Percentiles rank a stretch among this genome's conserved stretches.
These are phyloP conservation scores for Stenodema calcarata DNA, from an alignment of 2,888 invertebrate species.

Conservation along the genomic window DNA sequence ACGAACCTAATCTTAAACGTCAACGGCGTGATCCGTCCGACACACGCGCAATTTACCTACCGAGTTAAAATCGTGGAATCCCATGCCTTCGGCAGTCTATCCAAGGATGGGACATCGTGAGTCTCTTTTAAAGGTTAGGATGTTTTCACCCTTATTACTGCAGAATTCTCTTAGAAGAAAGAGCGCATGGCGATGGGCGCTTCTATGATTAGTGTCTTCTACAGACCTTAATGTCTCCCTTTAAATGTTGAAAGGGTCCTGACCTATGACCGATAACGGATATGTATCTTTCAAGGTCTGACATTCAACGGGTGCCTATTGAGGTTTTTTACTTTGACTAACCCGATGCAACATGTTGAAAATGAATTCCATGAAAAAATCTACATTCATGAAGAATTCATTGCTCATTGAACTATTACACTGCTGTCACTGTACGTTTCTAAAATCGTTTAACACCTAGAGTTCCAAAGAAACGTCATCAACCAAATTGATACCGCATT, in stretches of 20 bases:
- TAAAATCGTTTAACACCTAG: too few relatives aligned
- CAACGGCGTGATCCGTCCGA: constrained; percentile 17
- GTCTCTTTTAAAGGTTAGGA: not conserved
- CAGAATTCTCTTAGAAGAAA: not conserved
- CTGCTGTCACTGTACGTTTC: too few relatives aligned
- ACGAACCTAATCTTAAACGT: constrained; percentile 22
- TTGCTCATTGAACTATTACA: too few relatives aligned
- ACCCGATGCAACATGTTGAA: too few relatives aligned
- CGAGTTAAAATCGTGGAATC: constrained; percentile 28
- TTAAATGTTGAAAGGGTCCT: not conserved
- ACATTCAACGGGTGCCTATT: not conserved
- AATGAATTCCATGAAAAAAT: too few relatives aligned
- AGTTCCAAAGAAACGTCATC: too few relatives aligned
- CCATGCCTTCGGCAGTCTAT: not conserved
- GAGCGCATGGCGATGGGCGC: not conserved
- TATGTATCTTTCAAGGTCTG: not conserved
- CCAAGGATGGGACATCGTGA: not conserved
- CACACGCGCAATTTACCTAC: constrained; percentile 34
- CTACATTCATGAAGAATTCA: too few relatives aligned
- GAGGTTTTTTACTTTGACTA: too few relatives aligned
- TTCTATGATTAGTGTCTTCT: not conserved
- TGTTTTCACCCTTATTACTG: constrained; percentile 2
- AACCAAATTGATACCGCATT: too few relatives aligned
- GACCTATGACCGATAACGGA: not conserved
- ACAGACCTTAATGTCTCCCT: not conserved